These are phyloP conservation scores for Dendropsophus ebraccatus DNA, from an alignment of 2,113 vertebrate genomes.

Conservation along the genomic window DNA sequence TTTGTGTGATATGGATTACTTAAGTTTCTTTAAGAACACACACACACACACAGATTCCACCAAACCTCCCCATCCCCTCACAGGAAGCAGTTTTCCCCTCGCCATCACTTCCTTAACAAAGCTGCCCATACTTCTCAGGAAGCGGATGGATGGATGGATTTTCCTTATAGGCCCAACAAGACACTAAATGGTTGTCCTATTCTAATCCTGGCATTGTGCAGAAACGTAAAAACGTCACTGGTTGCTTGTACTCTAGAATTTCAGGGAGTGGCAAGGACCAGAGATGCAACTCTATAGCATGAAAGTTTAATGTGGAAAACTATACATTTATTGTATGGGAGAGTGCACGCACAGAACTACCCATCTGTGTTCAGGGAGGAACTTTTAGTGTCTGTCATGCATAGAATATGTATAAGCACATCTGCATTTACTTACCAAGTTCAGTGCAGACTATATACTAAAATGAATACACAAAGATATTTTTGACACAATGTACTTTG, in stretches of 20 bases:
- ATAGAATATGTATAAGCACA: neutral
- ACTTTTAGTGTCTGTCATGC: neutral
- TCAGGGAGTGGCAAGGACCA: conserved; percentile 10
- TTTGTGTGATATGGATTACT: neutral
- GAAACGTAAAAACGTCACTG: neutral
- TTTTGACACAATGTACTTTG: neutral
- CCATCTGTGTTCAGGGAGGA: neutral
- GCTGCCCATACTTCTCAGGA: neutral
- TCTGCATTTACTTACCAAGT: neutral
- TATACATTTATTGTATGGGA: neutral
- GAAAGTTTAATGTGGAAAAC: neutral
- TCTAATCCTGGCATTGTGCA: conserved; percentile 20
- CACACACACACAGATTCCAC: neutral
- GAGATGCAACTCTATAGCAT: neutral
- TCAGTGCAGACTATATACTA: neutral
- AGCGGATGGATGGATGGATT: neutral
- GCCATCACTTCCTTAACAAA: neutral
- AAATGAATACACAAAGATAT: neutral
- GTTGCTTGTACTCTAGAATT: neutral
- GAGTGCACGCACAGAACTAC: neutral
- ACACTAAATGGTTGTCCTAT: neutral
- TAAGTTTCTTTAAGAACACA: neutral
- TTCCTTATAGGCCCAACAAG: neutral
- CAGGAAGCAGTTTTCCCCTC: neutral
- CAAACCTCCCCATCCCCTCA: neutral